These are phyloP conservation scores for Leptinotarsa undecemlineata DNA, from an alignment of 1,140 invertebrate species.

Conservation along the genomic window DNA sequence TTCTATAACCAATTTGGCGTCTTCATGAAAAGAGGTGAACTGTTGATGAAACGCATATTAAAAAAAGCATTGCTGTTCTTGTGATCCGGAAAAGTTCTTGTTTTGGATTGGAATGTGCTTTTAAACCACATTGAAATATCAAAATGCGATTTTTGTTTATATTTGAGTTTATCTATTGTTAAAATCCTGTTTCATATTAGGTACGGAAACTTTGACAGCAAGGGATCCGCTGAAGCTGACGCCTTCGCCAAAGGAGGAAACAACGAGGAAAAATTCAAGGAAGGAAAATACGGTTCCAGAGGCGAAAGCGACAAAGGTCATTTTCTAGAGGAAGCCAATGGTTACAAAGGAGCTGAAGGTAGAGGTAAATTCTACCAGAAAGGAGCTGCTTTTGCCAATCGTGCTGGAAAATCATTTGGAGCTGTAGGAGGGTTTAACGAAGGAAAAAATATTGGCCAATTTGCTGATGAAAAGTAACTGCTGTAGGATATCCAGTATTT, in stretches of 20 bases:
- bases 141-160: too few relatives aligned
- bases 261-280: neutral
- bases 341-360: slow-evolving; percentile 16
- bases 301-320: slow-evolving; percentile 12
- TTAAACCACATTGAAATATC: too few relatives aligned
- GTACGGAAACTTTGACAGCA: slow-evolving; percentile 3
- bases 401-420: neutral
- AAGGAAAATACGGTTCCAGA: slow-evolving; percentile 4
- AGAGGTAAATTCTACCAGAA: slow-evolving; percentile 1
- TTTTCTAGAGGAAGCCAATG: slow-evolving; percentile 8
- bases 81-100: too few relatives aligned
- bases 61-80: too few relatives aligned
- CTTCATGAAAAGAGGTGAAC: too few relatives aligned
- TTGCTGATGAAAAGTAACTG: neutral
- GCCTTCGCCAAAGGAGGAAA: neutral
- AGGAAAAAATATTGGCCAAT: neutral
- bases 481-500: too few relatives aligned
- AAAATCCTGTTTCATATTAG: neutral
- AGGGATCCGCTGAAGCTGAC: neutral
- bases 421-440: neutral
- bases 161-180: too few relatives aligned
- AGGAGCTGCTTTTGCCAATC: slow-evolving; percentile 14
- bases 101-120: too few relatives aligned
- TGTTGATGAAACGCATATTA: too few relatives aligned
- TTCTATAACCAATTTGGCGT: too few relatives aligned